A percentile compares a stretch with the other conserved stretches of the same genome.
phyloP scores from a whole-genome alignment of 2,113 vertebrate genomes.

The Herpailurus yagouaroundi region DNA sequence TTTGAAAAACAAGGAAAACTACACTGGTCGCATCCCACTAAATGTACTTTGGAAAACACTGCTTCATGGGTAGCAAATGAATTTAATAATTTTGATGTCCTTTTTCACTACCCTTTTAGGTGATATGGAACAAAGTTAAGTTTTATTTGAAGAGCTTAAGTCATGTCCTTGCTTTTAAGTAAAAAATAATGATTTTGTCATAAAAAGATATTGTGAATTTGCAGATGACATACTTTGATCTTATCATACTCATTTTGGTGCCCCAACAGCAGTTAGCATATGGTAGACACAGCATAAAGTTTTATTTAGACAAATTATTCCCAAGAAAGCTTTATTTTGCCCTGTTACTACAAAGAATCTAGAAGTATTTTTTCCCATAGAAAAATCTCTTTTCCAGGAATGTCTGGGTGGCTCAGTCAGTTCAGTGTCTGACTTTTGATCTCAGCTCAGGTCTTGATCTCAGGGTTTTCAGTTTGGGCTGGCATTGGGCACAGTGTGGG shows the following conservation, averaged over 20 bases:
- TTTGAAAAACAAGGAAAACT: background rate
- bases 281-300: background rate
- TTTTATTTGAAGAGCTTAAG: background rate
- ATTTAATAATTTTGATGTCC: background rate
- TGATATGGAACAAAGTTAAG: background rate
- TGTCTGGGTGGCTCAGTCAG: too few relatives aligned
- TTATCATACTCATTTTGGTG: background rate
- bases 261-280: background rate
- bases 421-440: too few relatives aligned
- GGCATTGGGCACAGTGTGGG: too few relatives aligned
- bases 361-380: background rate
- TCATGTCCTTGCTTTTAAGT: background rate
- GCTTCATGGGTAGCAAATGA: background rate
- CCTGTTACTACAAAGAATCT: background rate
- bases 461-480: too few relatives aligned
- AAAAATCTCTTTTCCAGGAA: background rate
- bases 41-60: background rate
- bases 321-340: background rate
- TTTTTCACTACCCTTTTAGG: background rate
- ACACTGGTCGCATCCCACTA: background rate
- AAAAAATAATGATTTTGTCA: background rate
- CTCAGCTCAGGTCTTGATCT: too few relatives aligned
- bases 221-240: background rate
- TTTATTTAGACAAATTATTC: background rate
- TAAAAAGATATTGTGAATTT: background rate